Evolutionary conservation across 2,797 vertebrate species (phyloP).

Genomic region (Hippoglossus hippoglossus): DNA sequence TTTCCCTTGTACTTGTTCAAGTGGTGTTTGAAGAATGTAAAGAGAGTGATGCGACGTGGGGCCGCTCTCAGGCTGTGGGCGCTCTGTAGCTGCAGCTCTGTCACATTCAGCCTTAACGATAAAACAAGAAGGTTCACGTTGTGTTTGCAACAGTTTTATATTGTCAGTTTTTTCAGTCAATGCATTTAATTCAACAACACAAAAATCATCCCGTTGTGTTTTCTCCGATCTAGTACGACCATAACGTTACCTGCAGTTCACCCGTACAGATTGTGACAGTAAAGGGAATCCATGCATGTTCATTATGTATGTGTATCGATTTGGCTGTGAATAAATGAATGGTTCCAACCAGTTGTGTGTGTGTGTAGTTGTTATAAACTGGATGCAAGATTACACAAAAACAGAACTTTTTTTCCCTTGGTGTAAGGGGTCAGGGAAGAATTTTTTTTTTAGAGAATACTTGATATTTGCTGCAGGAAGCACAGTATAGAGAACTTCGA

Average conservation of each 20-base stretch:
- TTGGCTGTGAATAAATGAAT: constrained; percentile 46
- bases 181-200: too few relatives aligned
- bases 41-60: neutral
- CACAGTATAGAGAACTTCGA: too few relatives aligned
- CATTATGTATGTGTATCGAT: constrained; percentile 3
- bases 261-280: neutral
- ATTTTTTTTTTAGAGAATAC: too few relatives aligned
- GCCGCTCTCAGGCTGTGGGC: too few relatives aligned
- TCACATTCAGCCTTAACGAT: constrained; percentile 8
- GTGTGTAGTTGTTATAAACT: neutral
- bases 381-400: too few relatives aligned
- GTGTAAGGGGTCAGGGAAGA: too few relatives aligned
- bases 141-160: neutral
- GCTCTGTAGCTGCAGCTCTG: neutral
- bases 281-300: constrained; percentile 52
- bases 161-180: too few relatives aligned
- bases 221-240: neutral
- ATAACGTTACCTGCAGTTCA: neutral
- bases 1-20: neutral
- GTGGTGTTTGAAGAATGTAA: neutral
- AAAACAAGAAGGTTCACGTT: neutral
- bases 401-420: too few relatives aligned
- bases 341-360: neutral
- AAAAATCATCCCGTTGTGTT: neutral
- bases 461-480: too few relatives aligned